These are phyloP conservation scores for Scaptomyza cyrtandrae DNA, from an alignment of 2,888 invertebrate species.

Conservation along the genomic window DNA sequence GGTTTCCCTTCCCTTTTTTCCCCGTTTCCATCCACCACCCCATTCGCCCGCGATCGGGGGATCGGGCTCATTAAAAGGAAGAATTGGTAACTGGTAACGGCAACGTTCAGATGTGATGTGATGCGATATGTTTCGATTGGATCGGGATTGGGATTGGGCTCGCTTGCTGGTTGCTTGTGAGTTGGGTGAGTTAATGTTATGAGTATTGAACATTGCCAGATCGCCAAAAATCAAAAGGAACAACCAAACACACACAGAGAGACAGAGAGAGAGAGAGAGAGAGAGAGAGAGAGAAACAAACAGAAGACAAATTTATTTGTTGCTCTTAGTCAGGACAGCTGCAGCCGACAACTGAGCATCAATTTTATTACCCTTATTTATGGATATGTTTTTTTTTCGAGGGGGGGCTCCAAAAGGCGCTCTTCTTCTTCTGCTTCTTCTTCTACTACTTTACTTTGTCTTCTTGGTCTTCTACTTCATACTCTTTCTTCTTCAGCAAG, in stretches of 20 bases:
- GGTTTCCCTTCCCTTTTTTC: no score
- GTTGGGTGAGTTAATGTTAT: constrained; percentile 71
- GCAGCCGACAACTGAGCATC: constrained; percentile 73
- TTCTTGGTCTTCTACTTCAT: constrained; percentile 3
- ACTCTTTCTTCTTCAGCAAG: constrained; percentile 8
- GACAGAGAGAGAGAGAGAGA: no score
- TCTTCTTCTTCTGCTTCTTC: constrained; percentile 13
- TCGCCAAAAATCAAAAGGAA: constrained; percentile 35
- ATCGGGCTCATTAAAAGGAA: constrained; percentile 37
- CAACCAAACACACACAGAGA: no score
- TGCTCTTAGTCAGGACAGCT: constrained; percentile 50
- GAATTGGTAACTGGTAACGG: constrained; percentile 30
- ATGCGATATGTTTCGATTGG: constrained; percentile 4
- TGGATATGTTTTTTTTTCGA: constrained; percentile 60
- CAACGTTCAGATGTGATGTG: no score
- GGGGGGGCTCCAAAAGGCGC: constrained; percentile 6
- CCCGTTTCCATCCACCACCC: no score
- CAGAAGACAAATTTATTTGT: constrained; percentile 59
- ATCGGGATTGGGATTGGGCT: neutral
- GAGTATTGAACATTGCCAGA: constrained; percentile 61
- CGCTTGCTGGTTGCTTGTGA: neutral
- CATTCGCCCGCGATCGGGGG: neutral
- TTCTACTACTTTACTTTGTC: constrained; percentile 5
- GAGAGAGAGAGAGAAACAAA: neutral
- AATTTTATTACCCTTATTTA: constrained; percentile 79